Evolutionary conservation across 2,797 vertebrate genomes (phyloP).

Genomic region (Microctenopoma stevenorrisi): DNA sequence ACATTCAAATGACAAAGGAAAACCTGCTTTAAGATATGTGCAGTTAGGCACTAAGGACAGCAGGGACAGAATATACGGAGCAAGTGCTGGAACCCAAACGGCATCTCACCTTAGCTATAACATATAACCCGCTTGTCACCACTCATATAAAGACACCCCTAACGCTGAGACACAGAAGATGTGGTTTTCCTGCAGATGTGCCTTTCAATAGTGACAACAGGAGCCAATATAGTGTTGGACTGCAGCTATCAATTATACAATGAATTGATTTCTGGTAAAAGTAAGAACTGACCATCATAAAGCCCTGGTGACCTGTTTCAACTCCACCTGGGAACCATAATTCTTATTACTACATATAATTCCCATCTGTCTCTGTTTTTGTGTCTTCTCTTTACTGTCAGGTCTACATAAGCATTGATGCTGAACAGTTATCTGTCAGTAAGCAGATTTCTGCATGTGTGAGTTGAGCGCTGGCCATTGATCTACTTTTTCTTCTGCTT

Average conservation of each 20-base stretch:
- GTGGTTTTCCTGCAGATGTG: background rate
- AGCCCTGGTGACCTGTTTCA: background rate
- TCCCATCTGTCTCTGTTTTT: background rate
- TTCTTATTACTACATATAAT: background rate
- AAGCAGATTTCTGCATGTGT: background rate
- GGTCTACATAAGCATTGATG: background rate
- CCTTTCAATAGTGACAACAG: background rate
- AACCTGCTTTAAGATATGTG: conserved; percentile 48
- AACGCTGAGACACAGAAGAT: conserved; percentile 6
- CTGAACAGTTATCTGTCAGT: background rate
- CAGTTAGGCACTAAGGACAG: conserved; percentile 56
- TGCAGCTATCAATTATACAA: background rate
- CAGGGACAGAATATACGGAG: conserved; percentile 32
- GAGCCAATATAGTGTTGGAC: too few relatives aligned
- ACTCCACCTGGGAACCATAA: background rate
- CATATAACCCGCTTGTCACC: background rate
- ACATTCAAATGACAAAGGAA: conserved; percentile 76
- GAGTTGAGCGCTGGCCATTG: background rate
- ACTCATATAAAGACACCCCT: conserved; percentile 18
- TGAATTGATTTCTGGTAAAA: background rate
- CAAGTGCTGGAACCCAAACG: conserved; percentile 22
- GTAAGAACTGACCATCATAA: background rate
- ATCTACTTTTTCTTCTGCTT: conserved; percentile 13
- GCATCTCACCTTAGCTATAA: conserved; percentile 14
- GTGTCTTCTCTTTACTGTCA: background rate